A percentile compares a stretch with the other conserved stretches of the same genome.
Evolutionary conservation across 2,888 invertebrate species (phyloP).

Genomic region (Ophion costatus): DNA sequence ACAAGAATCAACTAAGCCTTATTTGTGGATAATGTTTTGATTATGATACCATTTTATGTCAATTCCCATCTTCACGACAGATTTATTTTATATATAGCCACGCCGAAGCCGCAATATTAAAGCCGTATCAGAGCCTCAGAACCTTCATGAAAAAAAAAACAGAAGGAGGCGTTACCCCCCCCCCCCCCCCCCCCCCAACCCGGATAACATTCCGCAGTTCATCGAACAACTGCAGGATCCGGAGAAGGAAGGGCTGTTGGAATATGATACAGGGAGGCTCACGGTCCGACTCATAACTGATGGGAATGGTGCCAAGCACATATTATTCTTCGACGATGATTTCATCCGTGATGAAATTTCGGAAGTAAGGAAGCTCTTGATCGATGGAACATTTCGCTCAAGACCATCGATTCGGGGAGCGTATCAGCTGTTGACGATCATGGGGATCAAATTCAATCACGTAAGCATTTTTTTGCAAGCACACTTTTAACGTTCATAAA

Average conservation of each 20-base stretch:
- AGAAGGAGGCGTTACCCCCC: slow-evolving; percentile 31
- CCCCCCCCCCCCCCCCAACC: slow-evolving; percentile 32
- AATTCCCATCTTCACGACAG: neutral
- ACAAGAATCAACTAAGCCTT: no score
- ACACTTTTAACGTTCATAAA: no score
- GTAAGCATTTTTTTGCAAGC: slow-evolving; percentile 13
- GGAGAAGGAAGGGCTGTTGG: slow-evolving; percentile 6
- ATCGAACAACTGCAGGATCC: slow-evolving; percentile 18
- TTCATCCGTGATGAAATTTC: slow-evolving; percentile 34
- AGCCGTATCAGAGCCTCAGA: neutral
- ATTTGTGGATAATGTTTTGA: no score
- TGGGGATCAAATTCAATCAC: slow-evolving; percentile 45
- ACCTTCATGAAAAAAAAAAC: slow-evolving; percentile 37
- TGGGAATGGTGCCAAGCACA: slow-evolving; percentile 21
- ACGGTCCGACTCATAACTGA: slow-evolving; percentile 6
- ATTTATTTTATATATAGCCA: slow-evolving; percentile 18
- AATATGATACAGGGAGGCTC: slow-evolving; percentile 28
- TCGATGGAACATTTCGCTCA: slow-evolving; percentile 24
- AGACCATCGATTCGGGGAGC: slow-evolving; percentile 33
- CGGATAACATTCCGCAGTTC: slow-evolving; percentile 15
- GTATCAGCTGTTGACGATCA: slow-evolving; percentile 51
- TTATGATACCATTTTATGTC: no score
- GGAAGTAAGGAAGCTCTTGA: neutral
- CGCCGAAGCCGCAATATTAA: slow-evolving; percentile 36
- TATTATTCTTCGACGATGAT: slow-evolving; percentile 11